Conservation (phyloP, 1,140 invertebrate genomes). For the Hirudo medicinalis region DNA sequence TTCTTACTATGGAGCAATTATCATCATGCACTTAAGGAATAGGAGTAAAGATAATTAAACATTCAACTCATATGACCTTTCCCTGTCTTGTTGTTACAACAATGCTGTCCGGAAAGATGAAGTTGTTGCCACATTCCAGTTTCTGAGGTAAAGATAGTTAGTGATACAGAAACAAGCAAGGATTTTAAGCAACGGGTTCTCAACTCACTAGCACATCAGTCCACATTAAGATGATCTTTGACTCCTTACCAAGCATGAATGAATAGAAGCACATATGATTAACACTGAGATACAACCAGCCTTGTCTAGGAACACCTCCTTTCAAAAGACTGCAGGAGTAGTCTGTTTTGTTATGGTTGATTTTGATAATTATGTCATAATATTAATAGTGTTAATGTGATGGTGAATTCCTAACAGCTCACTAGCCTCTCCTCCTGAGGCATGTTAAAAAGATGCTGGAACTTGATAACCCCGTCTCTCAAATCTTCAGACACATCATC, state of each 20-base stretch:
- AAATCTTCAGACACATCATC: slow-evolving; percentile 46
- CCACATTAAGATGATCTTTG: slow-evolving; percentile 66
- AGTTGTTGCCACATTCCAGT: slow-evolving; percentile 58
- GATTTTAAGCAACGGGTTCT: not conserved
- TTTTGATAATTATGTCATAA: not conserved
- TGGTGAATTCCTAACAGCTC: slow-evolving; percentile 64
- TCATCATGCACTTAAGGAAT: too few relatives aligned
- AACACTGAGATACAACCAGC: slow-evolving; percentile 87
- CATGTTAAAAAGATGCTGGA: slow-evolving; percentile 75
- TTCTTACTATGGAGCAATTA: too few relatives aligned
- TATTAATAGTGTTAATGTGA: not conserved
- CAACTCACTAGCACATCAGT: slow-evolving; percentile 45
- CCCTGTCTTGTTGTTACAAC: slow-evolving; percentile 66
- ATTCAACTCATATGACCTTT: slow-evolving; percentile 40
- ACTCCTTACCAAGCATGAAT: slow-evolving; percentile 78
- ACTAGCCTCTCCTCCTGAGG: slow-evolving; percentile 86
- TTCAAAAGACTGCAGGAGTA: slow-evolving; percentile 73
- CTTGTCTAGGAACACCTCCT: slow-evolving; percentile 75
- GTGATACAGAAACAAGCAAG: too few relatives aligned
- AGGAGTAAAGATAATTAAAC: too few relatives aligned
- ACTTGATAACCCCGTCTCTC: slow-evolving; percentile 67
- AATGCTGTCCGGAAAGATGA: slow-evolving; percentile 71
- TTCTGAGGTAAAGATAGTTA: slow-evolving; percentile 46
- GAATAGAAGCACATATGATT: slow-evolving; percentile 92
- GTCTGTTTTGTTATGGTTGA: slow-evolving; percentile 32